phyloP scores from a whole-genome alignment of 2,113 vertebrate species.

The Entelurus aequoreus region DNA sequence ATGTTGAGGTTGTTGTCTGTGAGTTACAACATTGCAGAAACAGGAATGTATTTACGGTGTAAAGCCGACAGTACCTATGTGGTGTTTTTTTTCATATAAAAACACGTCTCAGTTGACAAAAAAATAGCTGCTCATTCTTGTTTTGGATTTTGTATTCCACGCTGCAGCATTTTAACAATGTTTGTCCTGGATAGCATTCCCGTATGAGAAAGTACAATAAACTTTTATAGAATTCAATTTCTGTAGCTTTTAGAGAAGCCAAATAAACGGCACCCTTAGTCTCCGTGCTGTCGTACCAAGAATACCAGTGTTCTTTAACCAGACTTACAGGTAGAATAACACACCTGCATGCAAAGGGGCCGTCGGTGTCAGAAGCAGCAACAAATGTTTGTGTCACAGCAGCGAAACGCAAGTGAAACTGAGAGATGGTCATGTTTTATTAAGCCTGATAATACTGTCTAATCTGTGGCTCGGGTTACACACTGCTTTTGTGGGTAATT shows the following conservation, averaged over 20 bases:
- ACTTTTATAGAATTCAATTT: background rate
- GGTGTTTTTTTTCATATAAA: background rate
- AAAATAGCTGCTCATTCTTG: background rate
- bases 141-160: slow-evolving; percentile 1
- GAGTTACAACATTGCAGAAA: too few relatives aligned
- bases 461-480: slow-evolving; percentile 67
- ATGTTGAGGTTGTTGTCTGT: too few relatives aligned
- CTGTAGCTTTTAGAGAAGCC: background rate
- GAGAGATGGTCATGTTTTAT: slow-evolving; percentile 70
- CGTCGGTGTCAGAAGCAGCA: slow-evolving; percentile 27
- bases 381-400: slow-evolving; percentile 47
- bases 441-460: slow-evolving; percentile 64
- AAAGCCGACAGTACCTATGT: background rate
- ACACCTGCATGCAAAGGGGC: slow-evolving; percentile 6
- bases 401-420: slow-evolving; percentile 53
- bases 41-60: background rate
- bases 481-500: slow-evolving; percentile 71
- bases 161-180: background rate
- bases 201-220: background rate
- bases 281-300: background rate
- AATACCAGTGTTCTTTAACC: background rate
- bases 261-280: background rate
- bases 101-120: background rate
- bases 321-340: slow-evolving; percentile 19
- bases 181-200: background rate